phyloP scores from a whole-genome alignment of 2,797 vertebrate species.

The Scomberomorus guttatus region DNA sequence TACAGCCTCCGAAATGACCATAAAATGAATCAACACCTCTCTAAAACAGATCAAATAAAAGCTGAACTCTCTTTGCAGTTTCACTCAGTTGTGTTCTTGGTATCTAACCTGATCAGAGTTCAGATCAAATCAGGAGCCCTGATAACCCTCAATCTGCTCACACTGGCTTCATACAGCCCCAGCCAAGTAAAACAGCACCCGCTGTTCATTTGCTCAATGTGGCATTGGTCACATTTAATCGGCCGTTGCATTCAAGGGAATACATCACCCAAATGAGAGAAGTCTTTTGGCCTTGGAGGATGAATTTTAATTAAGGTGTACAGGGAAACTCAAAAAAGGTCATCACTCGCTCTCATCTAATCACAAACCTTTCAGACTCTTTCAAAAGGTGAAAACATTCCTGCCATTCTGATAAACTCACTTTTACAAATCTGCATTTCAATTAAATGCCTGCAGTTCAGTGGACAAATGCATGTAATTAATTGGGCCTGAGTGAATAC shows the following conservation, averaged over 20 bases:
- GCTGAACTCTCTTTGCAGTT: too few species aligned
- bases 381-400: slow-evolving; percentile 64
- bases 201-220: slow-evolving; percentile 50
- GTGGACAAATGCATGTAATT: slow-evolving; percentile 58
- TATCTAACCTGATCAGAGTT: not conserved
- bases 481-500: slow-evolving; percentile 57
- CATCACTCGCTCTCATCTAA: slow-evolving; percentile 69
- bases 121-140: not conserved
- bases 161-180: not conserved
- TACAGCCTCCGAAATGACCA: too few species aligned
- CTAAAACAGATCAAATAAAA: too few species aligned
- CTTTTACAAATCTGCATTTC: slow-evolving; percentile 65
- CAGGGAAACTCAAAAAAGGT: slow-evolving; percentile 49
- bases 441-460: slow-evolving; percentile 63
- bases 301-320: slow-evolving; percentile 71
- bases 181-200: slow-evolving; percentile 7
- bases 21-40: too few species aligned
- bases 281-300: slow-evolving; percentile 57
- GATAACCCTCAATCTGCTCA: slow-evolving; percentile 13
- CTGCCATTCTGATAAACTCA: slow-evolving; percentile 47
- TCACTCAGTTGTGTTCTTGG: not conserved
- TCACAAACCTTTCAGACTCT: slow-evolving; percentile 62
- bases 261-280: slow-evolving; percentile 45
- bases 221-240: slow-evolving; percentile 59
- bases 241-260: slow-evolving; percentile 39